Base-by-base conservation (phyloP, 2,113 vertebrate species). In the Hyperopisus bebe region DNA sequence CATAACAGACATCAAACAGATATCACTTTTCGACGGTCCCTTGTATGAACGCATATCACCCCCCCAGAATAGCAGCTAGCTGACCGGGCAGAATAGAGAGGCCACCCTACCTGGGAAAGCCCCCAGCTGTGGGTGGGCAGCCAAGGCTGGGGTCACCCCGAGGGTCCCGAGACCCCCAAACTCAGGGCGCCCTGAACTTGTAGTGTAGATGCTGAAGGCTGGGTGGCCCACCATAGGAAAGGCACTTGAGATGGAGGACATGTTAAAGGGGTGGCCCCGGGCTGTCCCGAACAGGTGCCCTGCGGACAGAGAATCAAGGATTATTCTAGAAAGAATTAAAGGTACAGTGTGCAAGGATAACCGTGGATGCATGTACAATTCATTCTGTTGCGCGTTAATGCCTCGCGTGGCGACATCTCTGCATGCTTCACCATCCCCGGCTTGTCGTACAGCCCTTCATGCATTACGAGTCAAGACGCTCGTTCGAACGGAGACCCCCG, bases 191-290 rank as follows among this genome's bases (percentile, higher is more conserved):
- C 95, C 96, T 94, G 95, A 94, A 93, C 96, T 96, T 87, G 97
- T 94, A 94, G 96, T 95, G 92, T 96, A 97, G 89, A 96, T 95
- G 94, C 97, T 97, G 90, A 98, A 97, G 94, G 97, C 96, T 91
- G 97, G 96, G 94, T 97, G 96, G 94, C 95, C 97, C 95, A 97
- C 96, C 95, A 97, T 94, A 94, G 97, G 97, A 95, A 98, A 97
- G 96, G 97, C 97, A 96, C 97, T 97, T 95, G 95, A 96, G 96
- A 97, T 95, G 91, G 97, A 95, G 94, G 96, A 96, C 94, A 97
- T 96, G 92, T 96, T 97, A 95, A 97, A 97, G 91, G 95, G 96
- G 94, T 97, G 97, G 90, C 98, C 97, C 94, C 96, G 96, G 92
- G 94, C 94, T 91, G 95, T 93, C 95, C 97, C 97, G 93, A 97